Conservation (phyloP, 2,113 vertebrate species). For the Larimichthys polyactis region DNA sequence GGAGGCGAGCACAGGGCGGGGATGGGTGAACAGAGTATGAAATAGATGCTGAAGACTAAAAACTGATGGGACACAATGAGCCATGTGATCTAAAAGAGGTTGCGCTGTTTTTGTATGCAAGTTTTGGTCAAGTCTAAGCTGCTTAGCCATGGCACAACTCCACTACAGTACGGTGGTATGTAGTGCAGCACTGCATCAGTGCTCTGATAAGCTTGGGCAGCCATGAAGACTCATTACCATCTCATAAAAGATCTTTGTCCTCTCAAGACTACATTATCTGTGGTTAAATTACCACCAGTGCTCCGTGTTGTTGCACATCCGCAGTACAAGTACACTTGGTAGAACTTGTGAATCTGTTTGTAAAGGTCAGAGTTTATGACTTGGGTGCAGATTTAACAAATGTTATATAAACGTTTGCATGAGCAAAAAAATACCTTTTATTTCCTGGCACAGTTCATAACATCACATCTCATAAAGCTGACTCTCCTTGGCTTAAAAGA, state of each 20-base stretch:
- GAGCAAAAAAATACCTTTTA: background rate
- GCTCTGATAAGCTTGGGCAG: constrained; percentile 54
- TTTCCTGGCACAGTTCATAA: background rate
- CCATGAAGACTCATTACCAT: constrained; percentile 54
- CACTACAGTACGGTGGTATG: constrained; percentile 22
- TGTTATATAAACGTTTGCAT: background rate
- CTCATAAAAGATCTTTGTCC: constrained; percentile 58
- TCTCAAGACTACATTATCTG: constrained; percentile 41
- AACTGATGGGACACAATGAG: constrained; percentile 30
- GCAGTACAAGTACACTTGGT: background rate
- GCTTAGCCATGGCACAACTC: constrained; percentile 39
- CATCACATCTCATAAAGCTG: background rate
- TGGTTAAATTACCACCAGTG: constrained; percentile 8
- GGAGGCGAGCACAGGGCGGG: constrained; percentile 10
- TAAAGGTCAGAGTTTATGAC: constrained; percentile 21
- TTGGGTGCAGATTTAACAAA: background rate
- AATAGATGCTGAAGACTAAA: constrained; percentile 30
- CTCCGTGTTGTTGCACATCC: background rate
- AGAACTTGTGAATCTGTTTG: background rate
- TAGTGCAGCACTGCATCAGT: constrained; percentile 37
- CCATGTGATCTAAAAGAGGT: constrained; percentile 31
- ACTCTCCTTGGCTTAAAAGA: constrained; percentile 2
- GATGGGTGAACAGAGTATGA: constrained; percentile 46
- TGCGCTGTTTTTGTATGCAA: constrained; percentile 40
- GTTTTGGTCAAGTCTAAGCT: constrained; percentile 49